A percentile compares a stretch with the other conserved stretches of the same genome.
These are phyloP conservation scores for Neopelma chrysocephalum DNA, from an alignment of 2,797 vertebrate species.

Conservation along the genomic window DNA sequence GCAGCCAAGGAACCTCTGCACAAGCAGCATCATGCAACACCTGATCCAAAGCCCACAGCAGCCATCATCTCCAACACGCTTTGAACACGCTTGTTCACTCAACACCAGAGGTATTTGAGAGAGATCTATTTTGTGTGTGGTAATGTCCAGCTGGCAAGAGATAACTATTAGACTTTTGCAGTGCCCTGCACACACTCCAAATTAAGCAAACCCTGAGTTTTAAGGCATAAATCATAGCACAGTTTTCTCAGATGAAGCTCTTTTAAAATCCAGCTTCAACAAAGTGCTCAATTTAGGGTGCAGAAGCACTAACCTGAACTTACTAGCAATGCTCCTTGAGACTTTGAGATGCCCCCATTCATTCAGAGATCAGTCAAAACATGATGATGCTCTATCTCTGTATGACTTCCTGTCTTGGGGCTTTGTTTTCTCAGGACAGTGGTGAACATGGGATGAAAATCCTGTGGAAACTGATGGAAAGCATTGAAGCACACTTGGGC, in stretches of 20 bases:
- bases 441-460: not conserved
- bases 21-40: not conserved
- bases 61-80: not conserved
- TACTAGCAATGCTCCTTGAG: not conserved
- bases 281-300: not conserved
- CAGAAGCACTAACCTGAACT: not conserved
- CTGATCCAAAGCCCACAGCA: not conserved
- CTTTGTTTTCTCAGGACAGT: not conserved
- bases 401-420: not conserved
- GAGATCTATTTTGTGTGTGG: not conserved
- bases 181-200: not conserved
- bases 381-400: not conserved
- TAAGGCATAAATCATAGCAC: not conserved
- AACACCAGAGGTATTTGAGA: not conserved
- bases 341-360: not conserved
- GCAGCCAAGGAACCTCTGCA: not conserved
- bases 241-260: not conserved
- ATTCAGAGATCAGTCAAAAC: not conserved
- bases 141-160: constrained; percentile 10
- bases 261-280: not conserved
- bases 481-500: not conserved
- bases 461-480: not conserved
- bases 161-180: not conserved
- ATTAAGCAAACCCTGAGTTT: not conserved
- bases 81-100: not conserved